These are phyloP conservation scores for Aldabrachelys gigantea DNA, from an alignment of 2,113 vertebrate species.

Conservation along the genomic window DNA sequence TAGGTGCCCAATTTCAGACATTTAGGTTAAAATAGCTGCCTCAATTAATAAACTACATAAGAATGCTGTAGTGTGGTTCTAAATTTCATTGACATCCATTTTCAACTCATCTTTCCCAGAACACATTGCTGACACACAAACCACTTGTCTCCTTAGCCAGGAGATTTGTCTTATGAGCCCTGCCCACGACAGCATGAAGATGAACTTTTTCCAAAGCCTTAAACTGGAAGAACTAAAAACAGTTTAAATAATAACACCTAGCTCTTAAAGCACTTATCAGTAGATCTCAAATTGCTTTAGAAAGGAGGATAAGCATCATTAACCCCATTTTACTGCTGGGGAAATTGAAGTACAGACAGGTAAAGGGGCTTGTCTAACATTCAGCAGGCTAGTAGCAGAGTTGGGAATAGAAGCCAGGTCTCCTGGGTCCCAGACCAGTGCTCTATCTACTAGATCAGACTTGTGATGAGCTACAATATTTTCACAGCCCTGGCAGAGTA, in stretches of 20 bases:
- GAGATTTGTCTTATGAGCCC: background rate
- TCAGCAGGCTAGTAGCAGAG: background rate
- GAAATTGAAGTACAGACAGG: background rate
- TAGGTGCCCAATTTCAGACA: background rate
- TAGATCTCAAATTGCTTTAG: background rate
- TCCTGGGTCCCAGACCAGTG: background rate
- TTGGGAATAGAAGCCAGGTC: background rate
- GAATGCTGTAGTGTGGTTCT: background rate
- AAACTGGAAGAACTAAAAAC: fast-evolving
- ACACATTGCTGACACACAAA: background rate
- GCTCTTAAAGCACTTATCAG: background rate
- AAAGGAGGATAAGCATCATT: background rate
- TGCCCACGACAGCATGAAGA: background rate
- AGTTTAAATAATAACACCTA: background rate
- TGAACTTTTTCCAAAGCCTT: fast-evolving
- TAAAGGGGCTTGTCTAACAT: background rate
- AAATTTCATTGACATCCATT: fast-evolving
- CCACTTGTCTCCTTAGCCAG: background rate
- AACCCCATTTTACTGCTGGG: background rate
- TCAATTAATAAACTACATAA: background rate
- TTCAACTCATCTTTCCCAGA: background rate
- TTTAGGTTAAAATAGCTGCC: background rate
- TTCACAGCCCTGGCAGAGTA: fast-evolving
- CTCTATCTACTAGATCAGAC: background rate
- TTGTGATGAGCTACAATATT: fast-evolving